These are phyloP conservation scores for Ceyx cyanopectus DNA, from an alignment of 2,113 vertebrate genomes.

Conservation along the genomic window DNA sequence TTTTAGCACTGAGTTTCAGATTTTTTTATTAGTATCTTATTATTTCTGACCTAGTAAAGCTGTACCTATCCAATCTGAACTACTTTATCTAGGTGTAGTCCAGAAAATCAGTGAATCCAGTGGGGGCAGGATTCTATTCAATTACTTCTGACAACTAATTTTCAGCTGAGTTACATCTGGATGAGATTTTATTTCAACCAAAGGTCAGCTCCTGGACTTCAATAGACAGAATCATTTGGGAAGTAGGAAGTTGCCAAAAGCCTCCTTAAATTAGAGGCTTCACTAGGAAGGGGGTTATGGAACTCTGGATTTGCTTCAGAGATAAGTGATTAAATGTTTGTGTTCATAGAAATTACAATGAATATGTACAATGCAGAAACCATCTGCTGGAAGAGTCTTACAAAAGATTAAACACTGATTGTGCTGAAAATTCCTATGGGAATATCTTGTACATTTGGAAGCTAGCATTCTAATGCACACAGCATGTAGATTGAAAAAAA, in stretches of 20 bases:
- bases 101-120: not conserved
- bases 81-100: not conserved
- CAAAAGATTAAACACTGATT: conserved; percentile 27
- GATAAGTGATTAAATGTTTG: not conserved
- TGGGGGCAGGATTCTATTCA: not conserved
- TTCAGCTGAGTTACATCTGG: not conserved
- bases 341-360: conserved; percentile 4
- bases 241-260: not conserved
- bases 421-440: not conserved
- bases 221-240: not conserved
- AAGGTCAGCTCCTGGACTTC: not conserved
- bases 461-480: not conserved
- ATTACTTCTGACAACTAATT: not conserved
- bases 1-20: not conserved
- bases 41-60: not conserved
- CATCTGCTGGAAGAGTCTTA: not conserved
- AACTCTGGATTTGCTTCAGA: not conserved
- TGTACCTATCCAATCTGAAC: not conserved
- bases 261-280: not conserved
- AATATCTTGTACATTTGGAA: conserved; percentile 12
- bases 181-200: not conserved
- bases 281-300: not conserved
- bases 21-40: not conserved
- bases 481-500: not conserved
- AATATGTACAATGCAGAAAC: conserved; percentile 19